phyloP scores from a whole-genome alignment of 2,888 invertebrate genomes.

The Sceliomorpha sp. region DNA sequence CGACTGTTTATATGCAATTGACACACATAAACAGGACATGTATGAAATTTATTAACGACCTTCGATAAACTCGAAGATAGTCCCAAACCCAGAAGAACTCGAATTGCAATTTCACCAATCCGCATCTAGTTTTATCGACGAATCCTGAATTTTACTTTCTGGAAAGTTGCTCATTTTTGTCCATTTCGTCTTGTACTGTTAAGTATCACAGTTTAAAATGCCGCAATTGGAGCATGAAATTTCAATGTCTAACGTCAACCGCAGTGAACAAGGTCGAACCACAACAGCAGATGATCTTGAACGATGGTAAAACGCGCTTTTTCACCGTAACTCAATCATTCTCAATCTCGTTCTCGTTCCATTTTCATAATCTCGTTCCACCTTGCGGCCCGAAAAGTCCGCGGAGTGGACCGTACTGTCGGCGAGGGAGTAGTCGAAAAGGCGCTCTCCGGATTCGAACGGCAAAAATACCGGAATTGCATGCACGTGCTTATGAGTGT shows the following conservation, averaged over 20 bases:
- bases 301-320: slow-evolving; percentile 25
- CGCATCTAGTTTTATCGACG: no score
- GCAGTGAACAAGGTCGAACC: slow-evolving; percentile 21
- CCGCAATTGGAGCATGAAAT: slow-evolving; percentile 38
- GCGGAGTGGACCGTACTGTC: slow-evolving; percentile 16
- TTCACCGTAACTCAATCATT: slow-evolving; percentile 25
- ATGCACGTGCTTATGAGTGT: not conserved
- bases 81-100: no score
- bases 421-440: slow-evolving; percentile 15
- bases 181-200: no score
- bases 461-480: slow-evolving; percentile 1
- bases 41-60: no score
- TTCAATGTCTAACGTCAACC: slow-evolving; percentile 15
- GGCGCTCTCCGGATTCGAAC: not conserved
- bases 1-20: no score
- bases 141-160: no score
- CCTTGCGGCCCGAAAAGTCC: slow-evolving; percentile 23
- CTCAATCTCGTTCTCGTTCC: slow-evolving; percentile 40
- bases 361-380: slow-evolving; percentile 29
- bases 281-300: slow-evolving; percentile 29
- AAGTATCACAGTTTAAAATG: slow-evolving; percentile 18
- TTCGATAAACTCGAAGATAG: no score
- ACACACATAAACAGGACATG: no score
- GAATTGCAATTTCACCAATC: no score
- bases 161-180: no score